These are phyloP conservation scores for Adelphocoris suturalis DNA, from an alignment of 2,888 invertebrate species.

Conservation along the genomic window DNA sequence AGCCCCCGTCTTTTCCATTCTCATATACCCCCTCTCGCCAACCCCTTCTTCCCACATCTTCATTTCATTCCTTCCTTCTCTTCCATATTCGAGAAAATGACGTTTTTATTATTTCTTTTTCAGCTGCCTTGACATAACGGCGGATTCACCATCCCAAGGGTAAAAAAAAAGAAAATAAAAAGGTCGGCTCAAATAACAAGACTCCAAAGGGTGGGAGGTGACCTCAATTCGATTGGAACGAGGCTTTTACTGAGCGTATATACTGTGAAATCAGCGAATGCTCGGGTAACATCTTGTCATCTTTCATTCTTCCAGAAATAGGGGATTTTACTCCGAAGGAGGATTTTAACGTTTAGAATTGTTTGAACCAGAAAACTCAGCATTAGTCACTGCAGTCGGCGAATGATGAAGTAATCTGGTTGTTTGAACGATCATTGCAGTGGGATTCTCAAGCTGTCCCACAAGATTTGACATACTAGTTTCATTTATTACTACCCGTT, in stretches of 20 bases:
- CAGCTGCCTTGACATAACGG: neutral
- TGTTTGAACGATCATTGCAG: no score
- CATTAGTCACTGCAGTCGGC: no score
- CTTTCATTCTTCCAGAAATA: neutral
- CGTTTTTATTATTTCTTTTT: neutral
- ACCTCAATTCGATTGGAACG: slow-evolving; percentile 1
- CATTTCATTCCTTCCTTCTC: neutral
- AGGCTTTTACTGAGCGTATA: neutral
- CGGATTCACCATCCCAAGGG: neutral
- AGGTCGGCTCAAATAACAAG: neutral
- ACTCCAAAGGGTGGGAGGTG: neutral
- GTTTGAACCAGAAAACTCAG: no score
- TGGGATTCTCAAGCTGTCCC: no score
- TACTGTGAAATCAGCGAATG: slow-evolving; percentile 13
- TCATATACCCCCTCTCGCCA: neutral
- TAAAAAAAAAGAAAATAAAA: neutral
- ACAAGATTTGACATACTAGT: no score
- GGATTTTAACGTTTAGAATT: no score
- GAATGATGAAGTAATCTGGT: no score
- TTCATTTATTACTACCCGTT: no score
- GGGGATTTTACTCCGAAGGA: neutral
- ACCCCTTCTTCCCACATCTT: neutral
- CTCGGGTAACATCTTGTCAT: slow-evolving; percentile 27
- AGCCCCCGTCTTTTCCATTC: neutral
- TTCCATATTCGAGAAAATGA: slow-evolving; percentile 32